A percentile compares a stretch with the other conserved stretches of the same genome.
Evolutionary conservation across 1,140 invertebrate genomes (phyloP).

Genomic region (Steinernema feltiae): DNA sequence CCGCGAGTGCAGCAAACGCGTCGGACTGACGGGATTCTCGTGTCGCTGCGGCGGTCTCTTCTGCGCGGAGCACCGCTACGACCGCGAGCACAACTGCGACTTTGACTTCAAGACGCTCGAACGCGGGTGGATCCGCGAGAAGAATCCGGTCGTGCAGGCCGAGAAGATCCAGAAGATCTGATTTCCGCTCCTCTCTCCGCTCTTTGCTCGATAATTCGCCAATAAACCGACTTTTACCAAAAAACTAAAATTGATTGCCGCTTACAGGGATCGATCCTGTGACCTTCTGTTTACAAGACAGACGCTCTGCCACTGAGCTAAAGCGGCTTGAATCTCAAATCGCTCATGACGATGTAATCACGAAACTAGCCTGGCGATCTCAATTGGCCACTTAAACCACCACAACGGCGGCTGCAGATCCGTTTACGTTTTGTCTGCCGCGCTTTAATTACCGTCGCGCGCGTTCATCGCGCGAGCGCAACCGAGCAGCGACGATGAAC

Average conservation of each 20-base stretch:
- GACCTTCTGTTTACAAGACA: no score
- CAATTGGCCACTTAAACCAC: not conserved
- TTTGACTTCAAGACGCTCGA: conserved; percentile 81
- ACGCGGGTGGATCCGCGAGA: not conserved
- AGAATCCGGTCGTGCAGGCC: not conserved
- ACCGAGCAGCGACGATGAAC: no score
- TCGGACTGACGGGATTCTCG: conserved; percentile 97
- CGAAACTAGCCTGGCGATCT: not conserved
- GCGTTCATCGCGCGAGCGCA: not conserved
- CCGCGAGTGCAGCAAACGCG: conserved; percentile 93
- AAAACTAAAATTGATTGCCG: no score
- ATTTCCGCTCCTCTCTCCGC: no score
- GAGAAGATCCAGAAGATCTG: not conserved
- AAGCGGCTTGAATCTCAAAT: no score
- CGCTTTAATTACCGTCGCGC: not conserved
- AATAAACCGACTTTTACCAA: no score
- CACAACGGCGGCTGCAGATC: not conserved
- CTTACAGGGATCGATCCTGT: no score
- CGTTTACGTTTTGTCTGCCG: conserved; percentile 9
- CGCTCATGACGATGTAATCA: no score
- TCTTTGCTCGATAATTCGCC: no score
- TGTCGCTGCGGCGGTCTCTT: conserved; percentile 97
- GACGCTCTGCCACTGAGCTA: no score
- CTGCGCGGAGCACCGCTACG: conserved; percentile 93
- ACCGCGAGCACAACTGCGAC: conserved; percentile 95